Base-by-base conservation (phyloP, 2,888 invertebrate genomes). In the Lepidonotus clava region DNA sequence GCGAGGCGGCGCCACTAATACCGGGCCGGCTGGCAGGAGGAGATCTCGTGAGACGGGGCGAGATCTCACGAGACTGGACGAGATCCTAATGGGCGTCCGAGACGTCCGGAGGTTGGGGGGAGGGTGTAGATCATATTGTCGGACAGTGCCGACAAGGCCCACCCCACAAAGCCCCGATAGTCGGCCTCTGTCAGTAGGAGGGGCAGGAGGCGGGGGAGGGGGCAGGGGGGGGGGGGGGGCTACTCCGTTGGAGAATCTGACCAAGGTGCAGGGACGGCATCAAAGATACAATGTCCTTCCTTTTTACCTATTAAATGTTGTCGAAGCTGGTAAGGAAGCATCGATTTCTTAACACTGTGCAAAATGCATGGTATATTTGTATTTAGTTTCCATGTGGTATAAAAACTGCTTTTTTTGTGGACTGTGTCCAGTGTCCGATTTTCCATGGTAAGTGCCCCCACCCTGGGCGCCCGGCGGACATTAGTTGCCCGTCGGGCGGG, bases 81-180 rank as follows among this genome's bases (percentile, higher is more conserved):
- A 71, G 71, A 71, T 71, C 71, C 71, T 71, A 71, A 71, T 71
- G 38, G 71, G 71, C 34, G 38, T n/a, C 36, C 4, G 71, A 71
- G 71, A 34, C n/a, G n/a, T n/a, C n/a, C n/a, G n/a, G 71, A 71
- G 36, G 71, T 38, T 61, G 71, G 36, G 36, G 11, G 38, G 71
- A 34, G 21, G n/a, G 71, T 38, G 71, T 34, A 71, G 71, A 71
- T 71, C 71, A 71, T 71, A 71, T 71, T 71, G 71, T 71, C 71
- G 36, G 8, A n/a, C 71, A 11, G 56, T 56, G 21, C 71, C 66
- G 36, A 38, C 34, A 34, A 71, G 38, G 71, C 36, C n/a, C 71
- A 11, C 21, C 71, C 21, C 36, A 71, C 71, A 71, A 71, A 71
- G 71, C 71, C 71, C 36, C 71, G 38, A 71, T n/a, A n/a, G n/a